Conservation (phyloP, 2,888 invertebrate genomes). For the Mythimna impura region DNA sequence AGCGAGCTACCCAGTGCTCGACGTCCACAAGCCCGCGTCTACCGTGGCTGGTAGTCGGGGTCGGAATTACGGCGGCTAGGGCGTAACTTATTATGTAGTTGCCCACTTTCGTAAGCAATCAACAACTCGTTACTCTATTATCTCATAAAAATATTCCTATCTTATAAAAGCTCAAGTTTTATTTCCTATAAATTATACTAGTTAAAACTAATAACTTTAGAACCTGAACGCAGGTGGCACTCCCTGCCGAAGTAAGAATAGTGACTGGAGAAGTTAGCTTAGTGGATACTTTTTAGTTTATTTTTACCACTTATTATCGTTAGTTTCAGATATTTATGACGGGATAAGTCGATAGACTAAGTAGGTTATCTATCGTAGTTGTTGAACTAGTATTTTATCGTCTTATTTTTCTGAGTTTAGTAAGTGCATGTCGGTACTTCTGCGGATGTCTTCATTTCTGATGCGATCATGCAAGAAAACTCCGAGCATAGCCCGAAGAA, state of each 20-base stretch:
- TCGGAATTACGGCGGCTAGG: no score
- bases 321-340: constrained; percentile 30
- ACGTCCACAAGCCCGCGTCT: no score
- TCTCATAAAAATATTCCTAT: neutral
- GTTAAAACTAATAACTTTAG: constrained; percentile 15
- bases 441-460: no score
- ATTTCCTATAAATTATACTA: constrained; percentile 2
- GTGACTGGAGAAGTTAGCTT: neutral
- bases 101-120: no score
- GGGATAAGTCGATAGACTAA: constrained; percentile 4
- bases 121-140: no score
- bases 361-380: neutral
- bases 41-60: no score
- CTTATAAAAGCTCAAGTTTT: neutral
- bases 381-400: constrained; percentile 1
- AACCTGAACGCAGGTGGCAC: constrained; percentile 44
- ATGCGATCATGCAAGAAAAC: no score
- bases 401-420: neutral
- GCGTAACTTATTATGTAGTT: no score
- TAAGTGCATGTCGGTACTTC: neutral
- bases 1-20: no score
- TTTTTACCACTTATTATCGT: constrained; percentile 34
- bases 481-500: no score
- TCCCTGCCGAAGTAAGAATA: constrained; percentile 29
- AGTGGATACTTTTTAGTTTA: neutral